Conservation (phyloP, 2,797 vertebrate genomes). For the Threskiornis aethiopicus region DNA sequence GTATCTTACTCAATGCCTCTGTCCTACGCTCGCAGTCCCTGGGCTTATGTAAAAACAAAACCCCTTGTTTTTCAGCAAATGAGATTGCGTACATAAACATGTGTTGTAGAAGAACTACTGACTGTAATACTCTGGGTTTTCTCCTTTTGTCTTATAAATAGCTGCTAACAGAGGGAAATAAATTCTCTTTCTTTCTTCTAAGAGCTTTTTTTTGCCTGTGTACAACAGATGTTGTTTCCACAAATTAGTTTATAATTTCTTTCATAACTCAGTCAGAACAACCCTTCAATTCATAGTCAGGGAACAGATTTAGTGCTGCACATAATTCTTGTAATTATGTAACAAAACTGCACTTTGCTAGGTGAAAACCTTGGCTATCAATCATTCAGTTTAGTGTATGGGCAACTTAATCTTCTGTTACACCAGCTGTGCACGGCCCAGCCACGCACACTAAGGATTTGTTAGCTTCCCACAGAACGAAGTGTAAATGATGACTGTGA, state of each 20-base stretch:
- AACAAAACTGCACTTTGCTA: constrained; percentile 69
- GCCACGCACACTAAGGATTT: background rate
- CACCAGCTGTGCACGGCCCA: constrained; percentile 51
- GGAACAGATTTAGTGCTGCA: constrained; percentile 69
- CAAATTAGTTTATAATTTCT: constrained; percentile 79
- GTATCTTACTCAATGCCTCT: background rate
- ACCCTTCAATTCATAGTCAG: constrained; percentile 72
- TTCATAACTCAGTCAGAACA: constrained; percentile 78
- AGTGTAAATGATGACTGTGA: constrained; percentile 4
- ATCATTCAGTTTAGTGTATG: constrained; percentile 64
- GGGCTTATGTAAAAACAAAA: background rate
- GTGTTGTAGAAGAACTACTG: constrained; percentile 4
- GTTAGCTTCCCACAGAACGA: background rate
- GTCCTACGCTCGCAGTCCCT: background rate
- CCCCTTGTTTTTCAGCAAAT: background rate
- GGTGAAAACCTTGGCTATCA: constrained; percentile 66
- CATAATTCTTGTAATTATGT: constrained; percentile 76
- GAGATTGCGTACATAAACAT: background rate
- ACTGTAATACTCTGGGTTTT: constrained; percentile 2
- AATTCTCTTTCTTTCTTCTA: constrained; percentile 54
- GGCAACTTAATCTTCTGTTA: constrained; percentile 72
- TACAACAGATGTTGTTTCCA: constrained; percentile 75
- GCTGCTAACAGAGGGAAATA: constrained; percentile 51
- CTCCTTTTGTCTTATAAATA: constrained; percentile 61
- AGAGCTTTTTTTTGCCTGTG: constrained; percentile 27